phyloP scores from a whole-genome alignment of 2,797 vertebrate species.

The Cryptoprocta ferox region DNA sequence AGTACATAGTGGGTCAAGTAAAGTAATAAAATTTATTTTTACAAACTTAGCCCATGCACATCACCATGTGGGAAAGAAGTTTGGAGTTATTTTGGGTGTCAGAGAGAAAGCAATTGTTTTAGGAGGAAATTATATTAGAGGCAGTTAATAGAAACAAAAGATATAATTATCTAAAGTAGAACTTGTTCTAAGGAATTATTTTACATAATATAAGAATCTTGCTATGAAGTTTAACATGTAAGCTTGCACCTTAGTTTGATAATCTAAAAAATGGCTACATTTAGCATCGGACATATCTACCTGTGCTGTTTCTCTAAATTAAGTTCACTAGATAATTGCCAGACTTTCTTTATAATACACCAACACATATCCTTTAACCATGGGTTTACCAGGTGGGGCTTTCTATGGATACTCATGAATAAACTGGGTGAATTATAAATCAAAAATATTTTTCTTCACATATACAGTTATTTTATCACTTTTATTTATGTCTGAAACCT shows the following conservation, averaged over 20 bases:
- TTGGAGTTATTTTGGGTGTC: neutral
- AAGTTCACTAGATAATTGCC: neutral
- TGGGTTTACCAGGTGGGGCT: neutral
- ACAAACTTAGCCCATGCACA: neutral
- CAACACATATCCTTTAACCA: neutral
- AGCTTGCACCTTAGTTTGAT: neutral
- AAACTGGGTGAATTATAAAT: neutral
- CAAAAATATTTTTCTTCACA: neutral
- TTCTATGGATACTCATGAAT: neutral
- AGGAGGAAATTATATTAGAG: neutral
- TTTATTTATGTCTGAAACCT: neutral
- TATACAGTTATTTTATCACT: neutral
- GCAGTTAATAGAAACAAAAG: neutral
- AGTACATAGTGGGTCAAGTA: neutral
- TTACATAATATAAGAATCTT: neutral
- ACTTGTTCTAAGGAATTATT: neutral
- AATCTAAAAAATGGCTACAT: neutral
- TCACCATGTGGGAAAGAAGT: neutral
- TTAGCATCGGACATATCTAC: neutral
- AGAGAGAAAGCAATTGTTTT: neutral
- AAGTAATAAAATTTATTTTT: neutral
- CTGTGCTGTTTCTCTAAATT: neutral
- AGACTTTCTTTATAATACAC: neutral
- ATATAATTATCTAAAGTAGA: neutral
- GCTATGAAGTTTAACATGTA: slow-evolving; percentile 1